Base-by-base conservation (phyloP, 2,888 invertebrate genomes). In the Kuschelorhynchus macadamiae region DNA sequence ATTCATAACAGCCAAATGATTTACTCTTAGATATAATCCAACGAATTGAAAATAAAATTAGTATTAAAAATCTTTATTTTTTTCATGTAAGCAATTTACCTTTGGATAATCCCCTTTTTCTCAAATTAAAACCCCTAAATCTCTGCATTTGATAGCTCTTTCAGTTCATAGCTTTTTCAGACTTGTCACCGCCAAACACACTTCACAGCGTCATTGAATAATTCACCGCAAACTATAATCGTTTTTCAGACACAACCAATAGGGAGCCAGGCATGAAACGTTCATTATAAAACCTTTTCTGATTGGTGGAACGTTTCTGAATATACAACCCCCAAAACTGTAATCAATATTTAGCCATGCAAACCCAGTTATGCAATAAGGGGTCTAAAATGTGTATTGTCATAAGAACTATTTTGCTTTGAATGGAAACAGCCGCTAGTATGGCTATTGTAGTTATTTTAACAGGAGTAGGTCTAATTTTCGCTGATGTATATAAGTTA, bases 81-180 rank as follows among this genome's bases (percentile, higher is more conserved):
- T n/a, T n/a, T n/a, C n/a, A n/a, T 25, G 25, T 5, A 25, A 25
- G 3, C 39, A 39, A 39, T 39, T 14, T 3, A 39, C 39, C 3
- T 12, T 14, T 14, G 2, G 11, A 61, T 36, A 61, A 42, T 39
- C 11, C 9, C 14, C 41, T 21, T 11, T 17, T 16, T 25, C 7
- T 25, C 3, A 25, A 25, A 52, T 36, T 20, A 65, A 63, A 65
- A 67, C 67, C 63, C 18, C 55, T 52, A 55, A 67, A 68, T 69
- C 71, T 77, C 80, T 80, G 80, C 76, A 78, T 74, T 72, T 79
- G 80, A 80, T 78, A 67, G 76, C 72, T 75, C 67, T 74, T 77
- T 76, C 72, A 65, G 47, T 41, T 50, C 41, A 16, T 47, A 9
- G 18, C 42, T 1, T 56, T 46, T 65, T 72, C 52, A 63, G 60